Evolutionary conservation across 2,797 vertebrate species (phyloP), one percentile per base, ranked within the genome.

Genomic region (Adrianichthys oophorus): DNA sequence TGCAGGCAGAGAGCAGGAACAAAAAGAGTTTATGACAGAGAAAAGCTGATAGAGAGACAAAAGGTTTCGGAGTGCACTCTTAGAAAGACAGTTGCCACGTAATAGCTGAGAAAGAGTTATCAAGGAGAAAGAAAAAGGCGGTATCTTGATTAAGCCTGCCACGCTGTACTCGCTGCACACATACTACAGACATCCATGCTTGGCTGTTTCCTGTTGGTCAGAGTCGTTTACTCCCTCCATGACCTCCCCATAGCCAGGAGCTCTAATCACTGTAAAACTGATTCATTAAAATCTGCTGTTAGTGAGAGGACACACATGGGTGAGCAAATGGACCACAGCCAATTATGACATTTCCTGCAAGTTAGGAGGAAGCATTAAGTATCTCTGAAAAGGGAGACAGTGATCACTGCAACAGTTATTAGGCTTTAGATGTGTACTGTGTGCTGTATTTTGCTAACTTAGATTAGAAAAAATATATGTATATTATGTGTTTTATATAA

Each of bases 211-310:
- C 70, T 65, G 15, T 60, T 57, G 74, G 86, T 72, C 78, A 72
- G 59, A 74, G 69, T 69, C 23, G 24, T 60, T 74, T 68, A 56
- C 77, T 84, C 76, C 80, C 65, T 78, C 62, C 8, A 64, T 88
- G 85, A 89, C 87, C 84, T 78, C 70, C 74, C 69, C 48, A 74
- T 66, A 79, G 77, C 85, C 74, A 74, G 80, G 62, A 87, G 84
- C 81, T 74, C 80, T 86, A 90, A 87, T 90, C 79, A 85, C 78
- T 84, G 83, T 85, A 87, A 90, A 89, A 90, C 78, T 81, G 73
- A 86, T 88, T 88, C 87, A 92, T 89, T 87, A 89, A 87, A 89
- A 89, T 84, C 82, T 86, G 81, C 86, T 88, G 87, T 87, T 87
- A 83, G 84, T 84, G 74, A 87, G 85, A 87, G 79, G 82, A 87